Conservation (phyloP, 2,888 invertebrate genomes). For the Andricus curvator region DNA sequence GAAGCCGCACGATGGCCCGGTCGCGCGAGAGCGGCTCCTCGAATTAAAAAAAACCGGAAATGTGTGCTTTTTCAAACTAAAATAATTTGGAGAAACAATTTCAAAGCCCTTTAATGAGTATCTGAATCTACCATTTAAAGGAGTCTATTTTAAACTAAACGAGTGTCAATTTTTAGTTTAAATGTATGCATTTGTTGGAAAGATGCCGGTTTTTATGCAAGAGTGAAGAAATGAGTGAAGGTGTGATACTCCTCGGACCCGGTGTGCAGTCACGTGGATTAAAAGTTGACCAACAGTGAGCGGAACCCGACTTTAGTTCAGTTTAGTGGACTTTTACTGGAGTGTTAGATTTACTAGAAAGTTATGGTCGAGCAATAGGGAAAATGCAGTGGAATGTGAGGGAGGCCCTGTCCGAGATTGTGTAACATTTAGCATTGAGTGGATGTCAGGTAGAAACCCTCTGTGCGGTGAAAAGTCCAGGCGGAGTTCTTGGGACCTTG, state of each 20-base stretch:
- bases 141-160: not conserved
- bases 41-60: not conserved
- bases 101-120: not conserved
- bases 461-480: conserved; percentile 42
- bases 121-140: not conserved
- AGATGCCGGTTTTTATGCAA: not conserved
- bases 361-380: not conserved
- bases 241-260: conserved; percentile 17
- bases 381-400: conserved; percentile 23
- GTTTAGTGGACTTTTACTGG: not conserved
- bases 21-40: conserved; percentile 26
- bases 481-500: conserved; percentile 44
- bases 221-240: conserved; percentile 18
- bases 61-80: not conserved
- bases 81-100: not conserved
- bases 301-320: not conserved
- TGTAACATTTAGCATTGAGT: conserved; percentile 33
- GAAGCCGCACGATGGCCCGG: conserved; percentile 38
- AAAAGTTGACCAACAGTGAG: conserved; percentile 16
- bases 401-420: conserved; percentile 7
- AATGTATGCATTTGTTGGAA: not conserved
- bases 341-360: not conserved
- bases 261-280: conserved; percentile 48
- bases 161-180: not conserved
- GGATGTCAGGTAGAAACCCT: conserved; percentile 47